Conservation (phyloP, 1,140 invertebrate genomes). For the Apocrypta bakeri region DNA sequence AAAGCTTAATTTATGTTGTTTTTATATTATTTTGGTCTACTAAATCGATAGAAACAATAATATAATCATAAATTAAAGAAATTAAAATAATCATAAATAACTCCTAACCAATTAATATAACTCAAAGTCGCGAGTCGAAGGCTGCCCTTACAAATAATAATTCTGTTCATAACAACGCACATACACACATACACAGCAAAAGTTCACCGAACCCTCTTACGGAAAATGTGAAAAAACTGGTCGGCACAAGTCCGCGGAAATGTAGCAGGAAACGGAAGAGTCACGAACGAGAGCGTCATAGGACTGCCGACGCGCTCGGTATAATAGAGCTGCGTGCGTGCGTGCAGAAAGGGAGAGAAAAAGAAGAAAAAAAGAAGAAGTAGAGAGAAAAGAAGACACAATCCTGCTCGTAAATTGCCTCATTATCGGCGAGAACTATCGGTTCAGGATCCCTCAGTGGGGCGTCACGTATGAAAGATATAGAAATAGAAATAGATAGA, state of each 20-base stretch:
- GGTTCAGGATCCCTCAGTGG: not conserved
- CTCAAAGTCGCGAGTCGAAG: too few species aligned
- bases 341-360: not conserved
- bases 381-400: too few species aligned
- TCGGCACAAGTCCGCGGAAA: not conserved
- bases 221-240: not conserved
- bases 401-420: constrained; percentile 41
- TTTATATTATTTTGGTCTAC: too few species aligned
- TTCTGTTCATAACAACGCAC: too few species aligned
- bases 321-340: not conserved
- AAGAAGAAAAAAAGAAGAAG: not conserved
- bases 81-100: too few species aligned
- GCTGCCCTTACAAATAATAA: too few species aligned
- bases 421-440: constrained; percentile 31
- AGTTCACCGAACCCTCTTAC: too few species aligned
- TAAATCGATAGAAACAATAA: too few species aligned
- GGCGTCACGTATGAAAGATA: not conserved
- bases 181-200: too few species aligned
- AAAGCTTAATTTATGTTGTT: too few species aligned
- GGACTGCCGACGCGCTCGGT: not conserved
- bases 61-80: too few species aligned
- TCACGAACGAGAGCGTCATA: not conserved
- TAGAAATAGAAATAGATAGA: not conserved
- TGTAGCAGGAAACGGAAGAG: not conserved
- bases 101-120: too few species aligned